Conservation (phyloP, 2,797 vertebrate species). For the Nannoperca obscura region DNA sequence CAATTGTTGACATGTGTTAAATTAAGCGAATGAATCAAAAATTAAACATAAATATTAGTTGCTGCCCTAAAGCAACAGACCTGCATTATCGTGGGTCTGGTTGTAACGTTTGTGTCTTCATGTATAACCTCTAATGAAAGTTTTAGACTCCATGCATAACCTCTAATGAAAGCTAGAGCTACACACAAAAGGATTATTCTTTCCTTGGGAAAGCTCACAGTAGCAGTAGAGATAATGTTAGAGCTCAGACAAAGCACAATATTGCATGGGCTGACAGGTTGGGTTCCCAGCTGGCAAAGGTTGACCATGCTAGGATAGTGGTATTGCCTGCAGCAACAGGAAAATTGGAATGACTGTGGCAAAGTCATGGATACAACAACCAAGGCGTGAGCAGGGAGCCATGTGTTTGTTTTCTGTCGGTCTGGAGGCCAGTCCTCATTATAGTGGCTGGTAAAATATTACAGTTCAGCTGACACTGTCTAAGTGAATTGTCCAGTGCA, state of each 20-base stretch:
- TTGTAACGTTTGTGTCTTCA: constrained; percentile 1
- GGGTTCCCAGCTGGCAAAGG: constrained; percentile 76
- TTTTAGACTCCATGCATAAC: constrained; percentile 8
- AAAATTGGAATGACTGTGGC: constrained; percentile 78
- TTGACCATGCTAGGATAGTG: constrained; percentile 67
- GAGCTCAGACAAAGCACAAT: constrained; percentile 67
- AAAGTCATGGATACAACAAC: constrained; percentile 78
- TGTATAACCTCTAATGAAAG: constrained; percentile 40
- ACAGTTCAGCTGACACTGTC: constrained; percentile 81
- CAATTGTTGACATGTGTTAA: not conserved
- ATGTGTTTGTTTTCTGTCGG: constrained; percentile 76
- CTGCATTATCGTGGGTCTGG: not conserved
- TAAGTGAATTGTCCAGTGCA: constrained; percentile 82
- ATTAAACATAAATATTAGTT: not conserved
- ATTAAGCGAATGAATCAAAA: not conserved
- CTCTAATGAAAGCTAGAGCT: constrained; percentile 39
- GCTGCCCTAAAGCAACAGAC: not conserved
- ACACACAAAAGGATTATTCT: constrained; percentile 57
- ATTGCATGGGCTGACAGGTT: constrained; percentile 68
- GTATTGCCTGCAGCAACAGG: constrained; percentile 70
- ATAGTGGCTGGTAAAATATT: constrained; percentile 79
- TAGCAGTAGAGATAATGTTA: constrained; percentile 57
- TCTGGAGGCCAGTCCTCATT: constrained; percentile 81
- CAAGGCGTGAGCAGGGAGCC: constrained; percentile 70
- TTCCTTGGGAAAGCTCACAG: constrained; percentile 38